Conservation (phyloP, 1,140 invertebrate genomes). For the Nephotettix cincticeps region DNA sequence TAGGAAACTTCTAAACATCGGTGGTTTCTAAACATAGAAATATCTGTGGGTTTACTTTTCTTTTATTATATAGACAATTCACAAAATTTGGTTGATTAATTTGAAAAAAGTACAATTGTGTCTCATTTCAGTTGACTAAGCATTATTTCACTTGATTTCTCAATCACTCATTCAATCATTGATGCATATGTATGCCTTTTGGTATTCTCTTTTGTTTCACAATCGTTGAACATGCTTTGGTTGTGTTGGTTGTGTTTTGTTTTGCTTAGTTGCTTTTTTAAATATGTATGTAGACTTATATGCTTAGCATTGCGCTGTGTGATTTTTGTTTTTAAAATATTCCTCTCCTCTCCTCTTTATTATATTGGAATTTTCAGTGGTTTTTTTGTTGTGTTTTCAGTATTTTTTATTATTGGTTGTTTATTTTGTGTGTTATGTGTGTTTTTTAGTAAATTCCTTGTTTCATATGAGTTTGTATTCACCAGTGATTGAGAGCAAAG, state of each 20-base stretch:
- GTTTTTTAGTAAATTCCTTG: not conserved
- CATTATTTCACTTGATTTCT: too few relatives aligned
- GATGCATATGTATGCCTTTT: too few relatives aligned
- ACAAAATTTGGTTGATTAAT: too few relatives aligned
- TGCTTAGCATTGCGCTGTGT: not conserved
- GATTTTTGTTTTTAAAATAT: not conserved
- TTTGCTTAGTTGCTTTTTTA: not conserved
- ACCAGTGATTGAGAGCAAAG: too few relatives aligned
- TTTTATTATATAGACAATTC: too few relatives aligned
- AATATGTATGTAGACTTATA: not conserved
- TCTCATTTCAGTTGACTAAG: too few relatives aligned
- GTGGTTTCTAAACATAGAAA: too few relatives aligned
- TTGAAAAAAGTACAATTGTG: too few relatives aligned
- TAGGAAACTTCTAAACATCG: too few relatives aligned
- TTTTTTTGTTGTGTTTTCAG: not conserved
- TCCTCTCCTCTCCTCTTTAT: not conserved
- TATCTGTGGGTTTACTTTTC: too few relatives aligned
- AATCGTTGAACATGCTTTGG: constrained; percentile 4
- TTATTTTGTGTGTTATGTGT: not conserved
- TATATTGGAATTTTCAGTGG: not conserved
- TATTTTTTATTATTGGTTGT: not conserved
- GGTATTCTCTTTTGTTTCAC: not conserved
- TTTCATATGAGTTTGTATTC: not conserved
- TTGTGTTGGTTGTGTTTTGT: constrained; percentile 6
- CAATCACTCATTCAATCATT: too few relatives aligned